These are phyloP conservation scores for Lichenostomus cassidix DNA, from an alignment of 2,113 vertebrate genomes.

Conservation along the genomic window DNA sequence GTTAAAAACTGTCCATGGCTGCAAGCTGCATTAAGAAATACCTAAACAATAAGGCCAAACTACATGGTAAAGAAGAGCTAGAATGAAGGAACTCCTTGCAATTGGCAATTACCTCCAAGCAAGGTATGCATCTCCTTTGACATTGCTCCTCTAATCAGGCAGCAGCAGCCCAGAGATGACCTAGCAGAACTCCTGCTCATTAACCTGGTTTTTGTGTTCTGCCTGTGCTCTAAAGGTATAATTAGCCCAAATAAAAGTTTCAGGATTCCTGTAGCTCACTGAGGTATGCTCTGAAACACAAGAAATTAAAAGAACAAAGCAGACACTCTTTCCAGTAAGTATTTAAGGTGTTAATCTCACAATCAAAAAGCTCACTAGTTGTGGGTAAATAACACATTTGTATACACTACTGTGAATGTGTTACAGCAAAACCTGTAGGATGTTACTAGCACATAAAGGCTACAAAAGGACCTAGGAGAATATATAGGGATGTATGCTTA, in stretches of 20 bases:
- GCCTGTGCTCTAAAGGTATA: not conserved
- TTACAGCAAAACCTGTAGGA: not conserved
- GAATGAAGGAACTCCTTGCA: not conserved
- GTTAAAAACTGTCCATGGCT: not conserved
- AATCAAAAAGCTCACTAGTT: not conserved
- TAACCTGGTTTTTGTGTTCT: not conserved
- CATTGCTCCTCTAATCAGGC: not conserved
- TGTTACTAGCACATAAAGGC: not conserved
- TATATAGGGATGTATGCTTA: not conserved
- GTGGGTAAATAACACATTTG: not conserved
- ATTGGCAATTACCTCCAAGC: not conserved
- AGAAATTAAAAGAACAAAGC: conserved; percentile 3
- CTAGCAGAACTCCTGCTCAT: not conserved
- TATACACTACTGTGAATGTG: fast-evolving
- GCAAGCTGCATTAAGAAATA: not conserved
- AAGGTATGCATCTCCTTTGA: not conserved
- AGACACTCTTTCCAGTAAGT: not conserved
- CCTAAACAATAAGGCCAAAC: not conserved
- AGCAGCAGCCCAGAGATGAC: not conserved
- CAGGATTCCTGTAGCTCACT: not conserved
- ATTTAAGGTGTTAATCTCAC: not conserved
- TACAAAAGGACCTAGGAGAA: not conserved
- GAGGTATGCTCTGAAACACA: not conserved
- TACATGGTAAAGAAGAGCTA: not conserved
- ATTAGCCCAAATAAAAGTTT: not conserved